Conservation (phyloP, 2,888 invertebrate species). For the Germaria angustata region DNA sequence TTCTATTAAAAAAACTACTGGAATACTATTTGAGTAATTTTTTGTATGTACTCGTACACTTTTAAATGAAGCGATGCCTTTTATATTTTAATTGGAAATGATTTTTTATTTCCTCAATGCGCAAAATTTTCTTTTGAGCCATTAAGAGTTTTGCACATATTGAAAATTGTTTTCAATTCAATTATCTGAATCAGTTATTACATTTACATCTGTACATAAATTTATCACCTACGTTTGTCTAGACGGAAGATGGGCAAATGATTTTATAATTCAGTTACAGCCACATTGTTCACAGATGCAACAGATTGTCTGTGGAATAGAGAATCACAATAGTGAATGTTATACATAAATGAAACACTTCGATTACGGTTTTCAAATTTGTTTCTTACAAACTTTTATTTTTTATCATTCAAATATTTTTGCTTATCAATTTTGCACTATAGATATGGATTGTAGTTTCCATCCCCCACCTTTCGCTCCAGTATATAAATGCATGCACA, state of each 20-base stretch:
- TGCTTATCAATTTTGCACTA: no score
- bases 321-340: not conserved
- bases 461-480: no score
- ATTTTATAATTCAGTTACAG: conserved; percentile 28
- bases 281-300: conserved; percentile 1
- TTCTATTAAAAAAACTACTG: no score
- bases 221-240: not conserved
- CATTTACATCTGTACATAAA: not conserved
- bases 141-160: not conserved
- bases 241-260: not conserved
- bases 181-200: conserved; percentile 15
- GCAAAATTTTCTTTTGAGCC: not conserved
- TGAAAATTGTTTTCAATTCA: conserved; percentile 26
- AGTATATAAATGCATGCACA: no score
- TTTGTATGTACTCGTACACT: no score
- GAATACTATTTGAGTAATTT: no score
- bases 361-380: no score
- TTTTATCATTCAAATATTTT: no score
- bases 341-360: no score
- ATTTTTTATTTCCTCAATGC: not conserved
- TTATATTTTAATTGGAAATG: not conserved
- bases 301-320: not conserved
- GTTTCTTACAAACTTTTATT: no score
- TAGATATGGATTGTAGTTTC: no score
- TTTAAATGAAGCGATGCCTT: not conserved